phyloP scores from a whole-genome alignment of 2,113 vertebrate genomes.

The Emydura subglobosa region DNA sequence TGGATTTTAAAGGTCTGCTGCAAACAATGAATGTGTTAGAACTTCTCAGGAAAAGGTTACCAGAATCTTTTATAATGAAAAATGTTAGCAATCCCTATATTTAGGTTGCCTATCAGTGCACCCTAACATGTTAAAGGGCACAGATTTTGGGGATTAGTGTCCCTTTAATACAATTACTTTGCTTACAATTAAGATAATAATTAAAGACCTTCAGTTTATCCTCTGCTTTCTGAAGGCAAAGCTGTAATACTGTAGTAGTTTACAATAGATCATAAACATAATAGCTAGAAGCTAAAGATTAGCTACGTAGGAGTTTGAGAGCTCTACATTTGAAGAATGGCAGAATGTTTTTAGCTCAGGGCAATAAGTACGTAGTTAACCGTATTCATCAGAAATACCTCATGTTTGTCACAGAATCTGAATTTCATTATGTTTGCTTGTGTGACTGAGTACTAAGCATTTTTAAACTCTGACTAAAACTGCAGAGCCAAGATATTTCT shows the following conservation, averaged over 20 bases:
- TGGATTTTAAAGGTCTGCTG: neutral
- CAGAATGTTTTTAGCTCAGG: neutral
- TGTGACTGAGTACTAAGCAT: neutral
- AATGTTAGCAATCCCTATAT: fast-evolving
- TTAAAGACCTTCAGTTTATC: neutral
- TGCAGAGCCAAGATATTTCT: conserved; percentile 1
- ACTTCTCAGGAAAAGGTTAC: neutral
- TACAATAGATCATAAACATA: neutral
- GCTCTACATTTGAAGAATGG: neutral
- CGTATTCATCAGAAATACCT: neutral
- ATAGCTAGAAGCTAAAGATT: conserved; percentile 14
- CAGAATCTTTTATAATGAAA: neutral
- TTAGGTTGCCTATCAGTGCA: neutral
- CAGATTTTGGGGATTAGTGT: neutral
- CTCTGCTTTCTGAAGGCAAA: neutral
- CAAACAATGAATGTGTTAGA: fast-evolving
- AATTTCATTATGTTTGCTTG: neutral
- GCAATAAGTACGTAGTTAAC: neutral
- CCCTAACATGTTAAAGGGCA: neutral
- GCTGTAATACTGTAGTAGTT: neutral
- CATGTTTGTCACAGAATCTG: neutral
- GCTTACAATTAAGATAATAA: fast-evolving
- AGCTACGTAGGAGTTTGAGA: neutral
- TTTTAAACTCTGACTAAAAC: conserved; percentile 4
- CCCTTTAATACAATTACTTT: neutral